Base-by-base conservation (phyloP, 2,888 invertebrate genomes). In the Trichopria drosophilae region DNA sequence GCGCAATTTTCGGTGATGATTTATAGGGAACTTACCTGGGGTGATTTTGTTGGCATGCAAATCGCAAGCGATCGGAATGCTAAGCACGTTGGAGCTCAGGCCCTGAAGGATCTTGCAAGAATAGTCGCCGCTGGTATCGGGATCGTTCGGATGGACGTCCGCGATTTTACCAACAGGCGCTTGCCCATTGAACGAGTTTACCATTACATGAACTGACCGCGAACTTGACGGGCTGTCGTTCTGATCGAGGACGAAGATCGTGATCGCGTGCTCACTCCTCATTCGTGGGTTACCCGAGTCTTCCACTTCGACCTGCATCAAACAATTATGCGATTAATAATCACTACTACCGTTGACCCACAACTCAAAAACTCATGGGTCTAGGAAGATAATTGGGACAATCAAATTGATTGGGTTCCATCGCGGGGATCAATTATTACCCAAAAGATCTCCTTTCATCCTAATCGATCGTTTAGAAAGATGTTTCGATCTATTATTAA, bases 171-270 rank as follows among this genome's bases (percentile, higher is more conserved):
- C 89, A 16, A 82, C 71, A 0, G 91, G 88, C 64, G 87, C 83
- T 54, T 82, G 81, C 45, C 85, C 86, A 65, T 91, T 88, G 65
- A 89, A 87, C 1, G 88, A 81, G 67, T 88, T 85, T 2, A 93
- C 85, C 40, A 89, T 77, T 15, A 93, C 83, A 65, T 90, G 89
- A 1, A 90, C 89, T 7, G 88, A 87, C 65, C 95, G 82, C 15
- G 93, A 82, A 2, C 84, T 84, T 0, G 93, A 94, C 12, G 94
- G 92, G 69, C 89, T 91, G 66, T 96, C 95, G 73, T 96, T 96
- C 72, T 90, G 86, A 75, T 96, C 95, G 12, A 87, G 75, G 3
- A 96, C 84, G 53, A 85, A 82, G 12, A 94, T 83, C 18, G 81
- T 81, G 43, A 95, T 81, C 6, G 83, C 81, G 68, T 90, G 88